Evolutionary conservation across 2,797 vertebrate species (phyloP).

Genomic region (Cryptoprocta ferox): DNA sequence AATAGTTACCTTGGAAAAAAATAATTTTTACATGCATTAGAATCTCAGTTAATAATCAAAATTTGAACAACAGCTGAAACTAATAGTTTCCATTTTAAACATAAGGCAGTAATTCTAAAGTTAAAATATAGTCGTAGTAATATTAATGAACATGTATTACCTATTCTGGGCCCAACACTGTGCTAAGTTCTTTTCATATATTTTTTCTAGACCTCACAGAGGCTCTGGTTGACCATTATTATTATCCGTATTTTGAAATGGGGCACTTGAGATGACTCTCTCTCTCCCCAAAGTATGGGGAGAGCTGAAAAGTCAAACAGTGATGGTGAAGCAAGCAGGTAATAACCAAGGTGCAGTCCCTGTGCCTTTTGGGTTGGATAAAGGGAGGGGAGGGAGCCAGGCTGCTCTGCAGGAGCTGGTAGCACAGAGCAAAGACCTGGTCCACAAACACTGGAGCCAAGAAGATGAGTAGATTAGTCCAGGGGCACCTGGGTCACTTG

Average conservation of each 20-base stretch:
- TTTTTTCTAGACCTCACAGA: not conserved
- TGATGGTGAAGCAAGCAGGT: not conserved
- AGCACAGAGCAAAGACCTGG: not conserved
- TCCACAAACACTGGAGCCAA: not conserved
- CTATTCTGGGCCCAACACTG: not conserved
- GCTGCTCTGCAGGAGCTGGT: not conserved
- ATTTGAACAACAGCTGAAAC: not conserved
- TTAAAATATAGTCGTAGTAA: slow-evolving; percentile 33
- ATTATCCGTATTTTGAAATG: slow-evolving; percentile 33
- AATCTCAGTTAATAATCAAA: slow-evolving; percentile 31
- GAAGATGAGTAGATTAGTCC: not conserved
- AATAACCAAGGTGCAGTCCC: not conserved
- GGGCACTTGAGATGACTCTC: not conserved
- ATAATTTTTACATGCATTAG: not conserved
- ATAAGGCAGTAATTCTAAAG: not conserved
- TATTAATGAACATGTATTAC: not conserved
- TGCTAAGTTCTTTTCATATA: not conserved
- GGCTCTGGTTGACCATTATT: not conserved
- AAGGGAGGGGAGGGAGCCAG: not conserved
- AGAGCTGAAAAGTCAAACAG: not conserved
- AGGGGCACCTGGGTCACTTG: no score
- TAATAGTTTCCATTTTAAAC: not conserved
- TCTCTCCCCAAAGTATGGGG: not conserved
- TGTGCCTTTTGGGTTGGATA: not conserved
- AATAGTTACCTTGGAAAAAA: not conserved